A percentile compares a stretch with the other conserved stretches of the same genome.
Conservation (phyloP, 2,888 invertebrate species). For the Agonum fuliginosum region DNA sequence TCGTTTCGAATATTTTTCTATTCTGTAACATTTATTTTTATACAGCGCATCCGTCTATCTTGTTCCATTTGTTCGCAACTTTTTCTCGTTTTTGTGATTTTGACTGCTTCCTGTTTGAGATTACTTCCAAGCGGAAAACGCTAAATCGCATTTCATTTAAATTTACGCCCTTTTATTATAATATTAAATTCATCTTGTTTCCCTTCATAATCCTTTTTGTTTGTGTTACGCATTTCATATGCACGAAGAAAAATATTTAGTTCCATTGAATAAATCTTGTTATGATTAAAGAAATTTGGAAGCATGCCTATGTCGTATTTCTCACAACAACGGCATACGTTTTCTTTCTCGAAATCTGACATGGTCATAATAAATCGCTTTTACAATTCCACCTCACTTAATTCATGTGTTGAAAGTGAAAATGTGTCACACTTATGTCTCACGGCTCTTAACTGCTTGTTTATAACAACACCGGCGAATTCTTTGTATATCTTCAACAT, state of each 20-base stretch:
- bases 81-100: constrained; percentile 45
- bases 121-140: constrained; percentile 45
- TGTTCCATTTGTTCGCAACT: constrained; percentile 49
- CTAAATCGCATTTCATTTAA: constrained; percentile 35
- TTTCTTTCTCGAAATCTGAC: constrained; percentile 22
- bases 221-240: not conserved
- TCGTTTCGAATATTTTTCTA: constrained; percentile 58
- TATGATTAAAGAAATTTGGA: not conserved
- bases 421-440: constrained; percentile 52
- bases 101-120: constrained; percentile 45
- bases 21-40: constrained; percentile 60
- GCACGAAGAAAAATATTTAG: not conserved
- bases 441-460: constrained; percentile 46
- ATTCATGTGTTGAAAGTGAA: constrained; percentile 38
- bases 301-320: not conserved
- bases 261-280: not conserved
- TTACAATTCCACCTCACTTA: constrained; percentile 24
- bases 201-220: not conserved
- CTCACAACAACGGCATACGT: constrained; percentile 15
- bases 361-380: constrained; percentile 35
- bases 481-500: constrained; percentile 3
- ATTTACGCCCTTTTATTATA: constrained; percentile 34
- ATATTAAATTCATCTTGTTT: constrained; percentile 20
- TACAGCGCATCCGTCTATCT: constrained; percentile 44
- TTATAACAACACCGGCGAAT: constrained; percentile 39